These are phyloP conservation scores for Drosophila sproati DNA, from an alignment of 1,140 invertebrate genomes.

Conservation along the genomic window DNA sequence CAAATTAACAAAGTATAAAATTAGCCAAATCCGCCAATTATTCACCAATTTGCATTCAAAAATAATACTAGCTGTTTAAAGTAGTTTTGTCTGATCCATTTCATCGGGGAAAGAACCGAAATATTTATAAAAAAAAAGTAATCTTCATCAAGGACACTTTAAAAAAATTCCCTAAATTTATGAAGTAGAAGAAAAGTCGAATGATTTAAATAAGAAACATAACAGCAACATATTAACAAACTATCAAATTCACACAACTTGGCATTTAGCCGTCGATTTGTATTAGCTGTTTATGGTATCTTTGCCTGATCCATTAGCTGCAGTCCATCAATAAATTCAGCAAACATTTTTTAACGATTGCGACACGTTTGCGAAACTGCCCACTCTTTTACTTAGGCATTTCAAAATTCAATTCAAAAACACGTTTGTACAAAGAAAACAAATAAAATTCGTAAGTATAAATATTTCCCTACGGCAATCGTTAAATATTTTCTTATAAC, in stretches of 20 bases:
- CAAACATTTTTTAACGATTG: constrained; percentile 10
- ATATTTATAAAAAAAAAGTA: background rate
- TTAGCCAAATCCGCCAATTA: background rate
- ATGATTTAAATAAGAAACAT: no score
- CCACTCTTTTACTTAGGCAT: background rate
- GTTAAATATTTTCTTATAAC: no score
- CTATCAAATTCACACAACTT: no score
- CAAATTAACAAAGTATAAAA: background rate
- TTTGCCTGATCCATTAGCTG: constrained; percentile 24
- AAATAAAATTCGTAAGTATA: no score
- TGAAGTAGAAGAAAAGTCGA: no score
- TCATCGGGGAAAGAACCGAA: no score
- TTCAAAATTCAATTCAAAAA: constrained; percentile 2
- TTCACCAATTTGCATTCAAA: background rate
- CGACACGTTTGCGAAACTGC: background rate
- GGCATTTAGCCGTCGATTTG: no score
- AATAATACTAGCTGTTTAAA: no score
- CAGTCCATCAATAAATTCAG: constrained; percentile 8
- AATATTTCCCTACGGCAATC: no score
- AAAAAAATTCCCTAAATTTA: no score
- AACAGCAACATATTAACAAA: no score
- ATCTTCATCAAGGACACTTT: background rate
- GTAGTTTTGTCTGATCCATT: no score
- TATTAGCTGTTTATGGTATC: background rate
- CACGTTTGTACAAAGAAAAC: constrained; percentile 41